These are phyloP conservation scores for Bucco capensis DNA, from an alignment of 2,113 vertebrate genomes.

Conservation along the genomic window DNA sequence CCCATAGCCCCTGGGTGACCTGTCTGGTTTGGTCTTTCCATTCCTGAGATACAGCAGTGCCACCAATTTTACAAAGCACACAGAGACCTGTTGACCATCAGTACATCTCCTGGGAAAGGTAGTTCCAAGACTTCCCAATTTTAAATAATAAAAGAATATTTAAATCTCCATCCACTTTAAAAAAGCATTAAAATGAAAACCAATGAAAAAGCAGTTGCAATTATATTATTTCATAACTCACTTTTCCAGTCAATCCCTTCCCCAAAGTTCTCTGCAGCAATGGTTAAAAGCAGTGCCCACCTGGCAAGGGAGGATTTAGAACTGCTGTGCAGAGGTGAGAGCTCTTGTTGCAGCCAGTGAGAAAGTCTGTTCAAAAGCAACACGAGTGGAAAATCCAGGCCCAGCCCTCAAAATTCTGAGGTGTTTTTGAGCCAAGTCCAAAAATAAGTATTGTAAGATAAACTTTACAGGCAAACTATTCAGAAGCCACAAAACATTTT, in stretches of 20 bases:
- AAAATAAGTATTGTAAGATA: background rate
- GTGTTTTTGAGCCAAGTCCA: background rate
- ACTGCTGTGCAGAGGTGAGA: background rate
- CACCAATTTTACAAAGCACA: background rate
- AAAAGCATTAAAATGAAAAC: background rate
- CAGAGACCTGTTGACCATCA: background rate
- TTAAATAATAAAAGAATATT: background rate
- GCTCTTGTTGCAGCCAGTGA: background rate
- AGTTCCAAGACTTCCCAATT: background rate
- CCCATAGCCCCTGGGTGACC: background rate
- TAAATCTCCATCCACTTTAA: background rate
- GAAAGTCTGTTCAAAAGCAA: background rate
- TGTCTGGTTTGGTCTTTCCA: background rate
- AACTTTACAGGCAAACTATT: background rate
- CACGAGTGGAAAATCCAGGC: background rate
- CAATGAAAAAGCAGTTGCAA: background rate
- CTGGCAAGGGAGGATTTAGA: background rate
- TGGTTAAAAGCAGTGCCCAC: background rate
- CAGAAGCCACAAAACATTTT: background rate
- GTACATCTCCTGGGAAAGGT: background rate
- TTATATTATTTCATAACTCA: background rate
- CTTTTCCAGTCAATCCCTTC: background rate
- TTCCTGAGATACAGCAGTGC: background rate
- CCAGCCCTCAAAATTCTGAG: constrained; percentile 8
- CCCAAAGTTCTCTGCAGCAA: background rate